Base-by-base conservation (phyloP, 53 echinoderm and acorn worm genomes). In the Echinometra lucunter region DNA sequence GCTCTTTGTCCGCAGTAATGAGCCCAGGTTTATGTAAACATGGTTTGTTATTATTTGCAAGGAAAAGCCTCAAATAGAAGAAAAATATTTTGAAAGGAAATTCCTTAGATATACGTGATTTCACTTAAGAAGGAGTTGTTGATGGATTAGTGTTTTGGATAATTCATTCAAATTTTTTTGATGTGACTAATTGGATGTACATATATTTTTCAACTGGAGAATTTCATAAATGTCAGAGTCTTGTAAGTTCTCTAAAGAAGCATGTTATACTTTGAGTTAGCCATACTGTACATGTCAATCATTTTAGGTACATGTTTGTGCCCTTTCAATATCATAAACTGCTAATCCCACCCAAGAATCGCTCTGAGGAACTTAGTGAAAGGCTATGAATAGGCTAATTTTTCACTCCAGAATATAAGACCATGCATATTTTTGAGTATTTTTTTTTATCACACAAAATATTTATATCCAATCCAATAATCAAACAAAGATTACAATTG, bases 21-120 rank as follows among this genome's bases (percentile, higher is more conserved):
- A 85, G 85, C 85, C 49, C 12, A 47, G 47, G 85, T 85, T n/a
- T 85, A 85, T 49, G 85, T 85, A 9, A 85, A 85, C 85, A 85
- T 45, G 28, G 28, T 49, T 49, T 49, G n/a, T 49, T 85, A 85
- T 85, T 85, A 8, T 85, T 85, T 49, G 16, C 28, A 3, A n/a
- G 78, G 30, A 47, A 85, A 85, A 49, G 49, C 28, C 47, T 85
- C 27, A 85, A 45, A 85, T 85, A 85, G 30, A 85, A 85, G 49
- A 49, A 85, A 75, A 85, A 85, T 85, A 85, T 85, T 85, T 45
- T 85, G 11, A 85, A 18, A 85, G 49, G 85, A 85, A 85, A 85
- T 49, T n/a, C 11, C 28, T 85, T 85, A 85, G 85, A 85, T 30
- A 49, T 47, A 4, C 32, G 27, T 49, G 40, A 85, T 85, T 47